A percentile compares a stretch with the other conserved stretches of the same genome.
Evolutionary conservation across 2,888 invertebrate species (phyloP).

Genomic region (Galerucella calmariensis): DNA sequence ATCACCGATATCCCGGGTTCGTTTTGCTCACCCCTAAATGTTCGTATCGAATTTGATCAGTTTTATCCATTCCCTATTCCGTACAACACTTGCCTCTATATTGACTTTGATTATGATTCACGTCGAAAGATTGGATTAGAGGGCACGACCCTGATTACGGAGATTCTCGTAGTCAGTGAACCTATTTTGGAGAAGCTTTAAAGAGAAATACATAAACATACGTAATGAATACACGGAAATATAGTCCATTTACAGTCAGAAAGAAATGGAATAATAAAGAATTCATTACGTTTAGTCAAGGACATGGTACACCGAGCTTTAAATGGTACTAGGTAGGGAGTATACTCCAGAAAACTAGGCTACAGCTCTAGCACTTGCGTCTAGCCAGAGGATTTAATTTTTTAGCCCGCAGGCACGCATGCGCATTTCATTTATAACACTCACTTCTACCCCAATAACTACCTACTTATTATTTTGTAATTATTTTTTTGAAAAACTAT

Average conservation of each 20-base stretch:
- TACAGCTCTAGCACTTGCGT: no score
- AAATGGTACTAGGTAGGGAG: no score
- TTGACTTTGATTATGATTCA: slow-evolving; percentile 50
- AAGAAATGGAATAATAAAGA: background rate
- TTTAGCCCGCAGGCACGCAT: no score
- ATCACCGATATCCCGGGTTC: slow-evolving; percentile 20
- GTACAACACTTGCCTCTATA: slow-evolving; percentile 44
- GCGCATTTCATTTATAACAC: no score
- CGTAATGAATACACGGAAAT: background rate
- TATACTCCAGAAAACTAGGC: no score
- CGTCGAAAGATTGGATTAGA: slow-evolving; percentile 47
- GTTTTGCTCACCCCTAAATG: slow-evolving; percentile 6
- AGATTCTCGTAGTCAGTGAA: slow-evolving; percentile 19
- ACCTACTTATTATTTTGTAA: no score
- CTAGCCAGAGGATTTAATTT: no score
- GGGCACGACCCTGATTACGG: slow-evolving; percentile 40
- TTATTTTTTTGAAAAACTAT: no score
- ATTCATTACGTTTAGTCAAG: no score
- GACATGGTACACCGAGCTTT: no score
- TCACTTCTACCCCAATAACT: no score
- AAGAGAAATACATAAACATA: background rate
- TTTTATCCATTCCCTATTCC: slow-evolving; percentile 46
- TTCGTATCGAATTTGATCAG: slow-evolving; percentile 42
- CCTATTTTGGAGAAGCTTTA: background rate
- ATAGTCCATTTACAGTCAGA: no score